A percentile compares a stretch with the other conserved stretches of the same genome.
Conservation (phyloP, 92 coral and sea anemone species). For the Ricordea florida region DNA sequence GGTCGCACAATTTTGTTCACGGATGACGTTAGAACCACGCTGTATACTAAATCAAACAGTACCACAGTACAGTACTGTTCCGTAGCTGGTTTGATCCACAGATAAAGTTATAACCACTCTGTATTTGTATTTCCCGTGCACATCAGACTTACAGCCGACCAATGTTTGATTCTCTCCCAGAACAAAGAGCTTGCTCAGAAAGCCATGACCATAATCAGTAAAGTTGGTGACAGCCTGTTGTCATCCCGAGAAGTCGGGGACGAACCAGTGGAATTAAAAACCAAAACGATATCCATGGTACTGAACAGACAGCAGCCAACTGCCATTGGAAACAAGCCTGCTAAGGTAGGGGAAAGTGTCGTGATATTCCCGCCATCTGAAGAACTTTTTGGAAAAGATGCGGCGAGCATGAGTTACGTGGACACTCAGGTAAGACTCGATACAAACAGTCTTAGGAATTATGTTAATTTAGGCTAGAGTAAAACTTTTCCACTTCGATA, state of each 20-base stretch:
- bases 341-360: constrained; percentile 37
- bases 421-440: constrained; percentile 69
- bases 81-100: too few species aligned
- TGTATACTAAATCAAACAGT: too few species aligned
- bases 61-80: too few species aligned
- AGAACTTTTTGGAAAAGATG: constrained; percentile 19
- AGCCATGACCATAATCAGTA: constrained; percentile 56
- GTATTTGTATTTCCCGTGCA: background rate
- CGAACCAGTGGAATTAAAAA: constrained; percentile 48
- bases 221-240: constrained; percentile 70
- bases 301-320: constrained; percentile 46
- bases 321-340: constrained; percentile 45
- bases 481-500: background rate
- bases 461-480: background rate
- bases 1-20: too few species aligned
- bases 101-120: background rate
- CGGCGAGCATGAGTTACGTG: constrained; percentile 30
- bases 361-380: constrained; percentile 59
- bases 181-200: constrained; percentile 60
- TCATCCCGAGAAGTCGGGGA: constrained; percentile 49
- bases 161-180: background rate
- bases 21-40: too few species aligned
- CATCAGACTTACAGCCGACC: background rate
- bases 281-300: constrained; percentile 67
- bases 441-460: background rate